phyloP scores from a whole-genome alignment of 2,113 vertebrate species.

The Castor canadensis region DNA sequence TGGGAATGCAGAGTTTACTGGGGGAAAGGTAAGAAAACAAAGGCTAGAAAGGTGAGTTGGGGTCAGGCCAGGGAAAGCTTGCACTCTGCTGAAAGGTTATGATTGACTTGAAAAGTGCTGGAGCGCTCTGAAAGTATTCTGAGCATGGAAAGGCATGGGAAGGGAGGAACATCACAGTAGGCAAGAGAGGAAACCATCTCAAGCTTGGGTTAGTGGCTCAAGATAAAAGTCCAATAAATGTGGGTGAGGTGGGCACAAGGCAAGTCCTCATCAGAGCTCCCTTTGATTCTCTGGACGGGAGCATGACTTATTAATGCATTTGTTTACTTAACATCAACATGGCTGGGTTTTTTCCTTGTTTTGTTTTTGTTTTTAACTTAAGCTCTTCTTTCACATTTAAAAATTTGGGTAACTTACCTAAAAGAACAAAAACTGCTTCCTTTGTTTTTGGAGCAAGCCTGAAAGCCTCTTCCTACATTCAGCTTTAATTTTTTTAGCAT shows the following conservation, averaged over 20 bases:
- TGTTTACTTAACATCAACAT: not conserved
- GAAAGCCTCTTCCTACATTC: slow-evolving; percentile 9
- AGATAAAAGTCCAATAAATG: not conserved
- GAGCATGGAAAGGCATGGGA: not conserved
- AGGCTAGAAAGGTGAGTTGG: not conserved
- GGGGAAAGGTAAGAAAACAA: not conserved
- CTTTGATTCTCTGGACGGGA: not conserved
- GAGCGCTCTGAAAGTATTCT: not conserved
- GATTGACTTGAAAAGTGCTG: not conserved
- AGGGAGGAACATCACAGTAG: not conserved
- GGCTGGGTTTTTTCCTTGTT: not conserved
- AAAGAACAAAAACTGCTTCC: not conserved
- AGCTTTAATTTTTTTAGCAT: slow-evolving; percentile 3
- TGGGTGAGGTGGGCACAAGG: not conserved
- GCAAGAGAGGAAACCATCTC: not conserved
- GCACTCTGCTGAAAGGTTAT: not conserved
- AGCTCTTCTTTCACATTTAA: not conserved
- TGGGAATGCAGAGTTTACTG: not conserved
- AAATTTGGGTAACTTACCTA: not conserved
- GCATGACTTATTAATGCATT: not conserved
- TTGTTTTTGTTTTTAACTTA: not conserved
- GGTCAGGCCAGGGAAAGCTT: not conserved
- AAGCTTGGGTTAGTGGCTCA: not conserved
- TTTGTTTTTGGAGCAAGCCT: not conserved
- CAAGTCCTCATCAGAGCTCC: not conserved